Percentiles rank a stretch among this genome's conserved stretches.
Conservation (phyloP, 2,797 vertebrate genomes). For the Fratercula arctica region DNA sequence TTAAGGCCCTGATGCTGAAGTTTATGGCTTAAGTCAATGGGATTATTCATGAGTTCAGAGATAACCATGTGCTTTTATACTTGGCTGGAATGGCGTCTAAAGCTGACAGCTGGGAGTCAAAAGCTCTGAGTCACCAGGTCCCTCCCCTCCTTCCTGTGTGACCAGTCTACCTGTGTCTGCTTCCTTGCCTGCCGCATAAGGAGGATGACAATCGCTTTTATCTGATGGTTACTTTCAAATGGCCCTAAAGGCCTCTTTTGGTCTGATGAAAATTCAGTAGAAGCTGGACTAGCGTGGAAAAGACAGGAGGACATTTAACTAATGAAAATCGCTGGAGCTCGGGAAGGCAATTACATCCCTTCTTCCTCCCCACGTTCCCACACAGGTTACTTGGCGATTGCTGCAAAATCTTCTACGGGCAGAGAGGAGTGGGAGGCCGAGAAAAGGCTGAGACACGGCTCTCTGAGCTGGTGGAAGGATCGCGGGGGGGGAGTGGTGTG, state of each 20-base stretch:
- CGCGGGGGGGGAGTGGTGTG: neutral
- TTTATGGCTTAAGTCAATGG: conserved; percentile 31
- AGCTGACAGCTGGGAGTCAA: conserved; percentile 51
- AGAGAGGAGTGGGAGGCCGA: conserved; percentile 1
- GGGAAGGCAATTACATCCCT: conserved; percentile 15
- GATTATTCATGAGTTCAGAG: conserved; percentile 56
- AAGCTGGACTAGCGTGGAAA: neutral
- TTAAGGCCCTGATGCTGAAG: conserved; percentile 3
- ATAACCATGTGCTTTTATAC: conserved; percentile 51
- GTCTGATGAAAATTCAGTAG: conserved; percentile 53
- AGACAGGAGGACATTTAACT: conserved; percentile 41
- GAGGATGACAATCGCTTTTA: conserved; percentile 42
- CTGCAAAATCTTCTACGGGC: neutral
- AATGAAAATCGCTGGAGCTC: neutral
- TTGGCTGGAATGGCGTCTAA: conserved; percentile 22
- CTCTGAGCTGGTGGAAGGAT: neutral
- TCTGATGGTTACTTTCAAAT: conserved; percentile 37
- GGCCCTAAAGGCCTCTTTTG: conserved; percentile 30
- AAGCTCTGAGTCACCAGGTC: conserved; percentile 52
- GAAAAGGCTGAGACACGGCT: neutral
- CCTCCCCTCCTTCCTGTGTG: conserved; percentile 63
- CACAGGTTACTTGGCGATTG: neutral
- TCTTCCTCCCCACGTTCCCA: conserved; percentile 30
- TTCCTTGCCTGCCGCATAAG: conserved; percentile 2
- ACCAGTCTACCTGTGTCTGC: conserved; percentile 56